phyloP scores from a whole-genome alignment of 2,888 invertebrate genomes.

The Rhimphoctona megacephalus region DNA sequence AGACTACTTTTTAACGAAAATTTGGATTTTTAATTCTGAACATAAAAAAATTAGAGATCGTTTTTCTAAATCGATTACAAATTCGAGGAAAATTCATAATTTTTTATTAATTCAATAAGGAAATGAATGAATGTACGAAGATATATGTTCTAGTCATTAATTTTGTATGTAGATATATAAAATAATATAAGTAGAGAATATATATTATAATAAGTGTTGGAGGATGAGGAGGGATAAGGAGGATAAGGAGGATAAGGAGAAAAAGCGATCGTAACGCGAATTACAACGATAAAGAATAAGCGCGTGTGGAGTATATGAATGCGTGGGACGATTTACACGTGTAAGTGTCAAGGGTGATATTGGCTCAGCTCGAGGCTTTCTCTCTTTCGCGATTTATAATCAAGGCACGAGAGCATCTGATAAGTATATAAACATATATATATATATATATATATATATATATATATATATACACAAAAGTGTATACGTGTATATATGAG shows the following conservation, averaged over 20 bases:
- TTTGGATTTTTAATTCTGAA: too few species aligned
- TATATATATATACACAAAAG: background rate
- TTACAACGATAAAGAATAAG: conserved; percentile 53
- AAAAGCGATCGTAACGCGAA: conserved; percentile 47
- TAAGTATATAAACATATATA: background rate
- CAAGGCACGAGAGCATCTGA: conserved; percentile 65
- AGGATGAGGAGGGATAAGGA: too few species aligned
- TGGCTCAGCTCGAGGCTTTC: conserved; percentile 9
- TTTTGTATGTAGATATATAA: background rate
- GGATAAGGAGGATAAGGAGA: conserved; percentile 14
- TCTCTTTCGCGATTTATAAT: conserved; percentile 20
- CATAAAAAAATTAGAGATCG: too few species aligned
- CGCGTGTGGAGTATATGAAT: conserved; percentile 22
- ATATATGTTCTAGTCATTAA: background rate
- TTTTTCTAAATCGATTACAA: background rate
- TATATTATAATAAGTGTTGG: background rate
- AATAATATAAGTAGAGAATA: background rate
- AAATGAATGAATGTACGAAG: background rate
- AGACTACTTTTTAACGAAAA: too few species aligned
- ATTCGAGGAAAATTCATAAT: background rate
- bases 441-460: background rate
- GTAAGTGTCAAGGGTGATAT: conserved; percentile 48
- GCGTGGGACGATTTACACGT: conserved; percentile 56
- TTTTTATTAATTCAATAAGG: background rate
- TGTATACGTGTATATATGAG: background rate